Percentiles rank a stretch among this genome's conserved stretches.
These are phyloP conservation scores for Synergus umbraculus DNA, from an alignment of 2,888 invertebrate species.

Conservation along the genomic window DNA sequence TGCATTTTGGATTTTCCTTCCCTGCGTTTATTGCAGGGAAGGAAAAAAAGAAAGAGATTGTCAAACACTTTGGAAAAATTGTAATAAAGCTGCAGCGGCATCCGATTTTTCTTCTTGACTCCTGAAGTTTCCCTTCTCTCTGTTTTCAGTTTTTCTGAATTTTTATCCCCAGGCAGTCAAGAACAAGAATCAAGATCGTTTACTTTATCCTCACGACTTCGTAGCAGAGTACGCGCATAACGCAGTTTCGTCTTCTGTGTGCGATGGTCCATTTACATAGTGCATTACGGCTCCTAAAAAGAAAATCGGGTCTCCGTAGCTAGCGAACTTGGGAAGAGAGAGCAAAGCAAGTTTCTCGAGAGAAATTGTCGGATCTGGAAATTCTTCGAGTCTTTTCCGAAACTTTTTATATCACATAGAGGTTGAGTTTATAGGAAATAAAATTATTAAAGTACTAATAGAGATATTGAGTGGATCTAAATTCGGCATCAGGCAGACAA, in stretches of 20 bases:
- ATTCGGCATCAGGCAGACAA: neutral
- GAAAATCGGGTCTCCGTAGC: slow-evolving; percentile 40
- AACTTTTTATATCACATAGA: slow-evolving; percentile 8
- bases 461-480: slow-evolving; percentile 1
- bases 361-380: neutral
- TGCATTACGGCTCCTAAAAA: slow-evolving; percentile 60
- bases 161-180: slow-evolving; percentile 12
- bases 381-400: slow-evolving; percentile 4
- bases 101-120: neutral
- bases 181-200: slow-evolving; percentile 44
- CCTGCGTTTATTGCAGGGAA: neutral
- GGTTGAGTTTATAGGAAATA: slow-evolving; percentile 1
- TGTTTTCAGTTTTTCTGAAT: neutral
- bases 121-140: neutral
- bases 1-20: no score
- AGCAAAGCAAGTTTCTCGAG: slow-evolving; percentile 14
- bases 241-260: slow-evolving; percentile 54
- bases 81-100: neutral
- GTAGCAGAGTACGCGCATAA: slow-evolving; percentile 41
- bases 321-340: slow-evolving; percentile 5
- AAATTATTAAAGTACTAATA: neutral
- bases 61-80: neutral
- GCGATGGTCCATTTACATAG: slow-evolving; percentile 63
- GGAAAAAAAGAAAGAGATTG: neutral
- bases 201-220: slow-evolving; percentile 47